phyloP scores from a whole-genome alignment of 2,797 vertebrate species.

The Harpagifer antarcticus region DNA sequence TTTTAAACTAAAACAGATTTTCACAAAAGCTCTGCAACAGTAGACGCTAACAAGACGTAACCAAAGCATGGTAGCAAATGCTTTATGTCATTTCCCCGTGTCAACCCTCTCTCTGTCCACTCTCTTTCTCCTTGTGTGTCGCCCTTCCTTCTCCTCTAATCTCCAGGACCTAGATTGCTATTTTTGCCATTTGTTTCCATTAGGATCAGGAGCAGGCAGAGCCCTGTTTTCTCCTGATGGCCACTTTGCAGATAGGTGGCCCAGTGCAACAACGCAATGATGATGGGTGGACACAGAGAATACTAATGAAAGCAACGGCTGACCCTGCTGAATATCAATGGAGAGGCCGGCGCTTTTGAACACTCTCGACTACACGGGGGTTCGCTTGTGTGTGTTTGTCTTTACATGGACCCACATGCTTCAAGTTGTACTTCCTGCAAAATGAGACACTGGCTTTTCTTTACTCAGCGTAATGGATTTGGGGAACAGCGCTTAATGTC shows the following conservation, averaged over 20 bases:
- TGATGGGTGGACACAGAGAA: constrained; percentile 29
- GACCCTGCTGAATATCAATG: constrained; percentile 17
- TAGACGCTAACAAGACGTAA: not conserved
- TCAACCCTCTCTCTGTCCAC: not conserved
- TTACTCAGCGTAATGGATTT: not conserved
- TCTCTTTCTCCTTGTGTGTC: not conserved
- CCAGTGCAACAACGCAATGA: constrained; percentile 35
- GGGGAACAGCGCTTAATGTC: not conserved
- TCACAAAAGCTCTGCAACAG: not conserved
- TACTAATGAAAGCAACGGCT: constrained; percentile 33
- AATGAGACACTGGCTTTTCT: not conserved
- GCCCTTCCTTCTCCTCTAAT: constrained; percentile 6
- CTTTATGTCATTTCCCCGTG: not conserved
- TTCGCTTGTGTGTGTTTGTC: no score
- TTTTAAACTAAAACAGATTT: no score
- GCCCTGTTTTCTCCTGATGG: constrained; percentile 31
- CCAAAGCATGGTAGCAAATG: not conserved
- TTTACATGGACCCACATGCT: no score
- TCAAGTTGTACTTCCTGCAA: not conserved
- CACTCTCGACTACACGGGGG: no score
- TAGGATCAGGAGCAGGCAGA: constrained; percentile 28
- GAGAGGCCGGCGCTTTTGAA: not conserved
- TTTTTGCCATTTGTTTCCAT: constrained; percentile 54
- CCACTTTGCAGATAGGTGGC: constrained; percentile 44
- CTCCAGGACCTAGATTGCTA: constrained; percentile 27